Base-by-base conservation (phyloP, 2,797 vertebrate species). In the Gallirallus australis region DNA sequence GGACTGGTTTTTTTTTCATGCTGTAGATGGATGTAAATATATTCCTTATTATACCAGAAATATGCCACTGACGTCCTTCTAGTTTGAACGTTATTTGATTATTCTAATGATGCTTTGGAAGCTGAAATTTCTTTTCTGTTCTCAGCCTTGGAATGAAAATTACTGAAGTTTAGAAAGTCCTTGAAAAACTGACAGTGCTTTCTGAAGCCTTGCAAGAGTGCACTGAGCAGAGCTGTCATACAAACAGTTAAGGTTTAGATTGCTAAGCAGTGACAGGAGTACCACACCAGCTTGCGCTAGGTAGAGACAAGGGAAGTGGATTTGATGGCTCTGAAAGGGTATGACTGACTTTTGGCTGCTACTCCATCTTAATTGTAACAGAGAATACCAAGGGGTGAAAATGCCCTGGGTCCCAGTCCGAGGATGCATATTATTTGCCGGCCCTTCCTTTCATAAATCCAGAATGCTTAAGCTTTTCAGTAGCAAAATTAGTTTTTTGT, bases 61-160 rank as follows among this genome's bases (percentile, higher is more conserved):
- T 84, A 68, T 6, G 33, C 8, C 35, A 42, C 82, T 77, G 56
- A 45, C 47, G 21, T 53, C 40, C 27, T 86, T 72, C 35, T 54
- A 27, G 20, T 91, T 91, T 60, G 47, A 30, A 52, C 47, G 53
- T 66, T 0, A 82, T 83, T 81, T 86, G 56, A 33, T 86, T 85
- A 56, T 93, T 94, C 77, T 80, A 33, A 64, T 77, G 35, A 66
- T 70, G 48, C 19, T 90, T 90, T 80, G 30, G 68, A 94, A 84
- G 60, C 30, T 89, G 45, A 80, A 60, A 65, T 85, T 78, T 91
- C 33, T 90, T 91, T 73, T 52, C 50, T 78, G 21, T 75, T 75
- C 78, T 79, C 72, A 90, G 14, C 9, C 37, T 89, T 84, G 40
- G 23, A 81, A n/a, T 56, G 39, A 76, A 90, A 93, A 86, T 70